Percentiles rank a stretch among this genome's conserved stretches.
Evolutionary conservation across 2,113 vertebrate species (phyloP).

Genomic region (Origma solitaria): DNA sequence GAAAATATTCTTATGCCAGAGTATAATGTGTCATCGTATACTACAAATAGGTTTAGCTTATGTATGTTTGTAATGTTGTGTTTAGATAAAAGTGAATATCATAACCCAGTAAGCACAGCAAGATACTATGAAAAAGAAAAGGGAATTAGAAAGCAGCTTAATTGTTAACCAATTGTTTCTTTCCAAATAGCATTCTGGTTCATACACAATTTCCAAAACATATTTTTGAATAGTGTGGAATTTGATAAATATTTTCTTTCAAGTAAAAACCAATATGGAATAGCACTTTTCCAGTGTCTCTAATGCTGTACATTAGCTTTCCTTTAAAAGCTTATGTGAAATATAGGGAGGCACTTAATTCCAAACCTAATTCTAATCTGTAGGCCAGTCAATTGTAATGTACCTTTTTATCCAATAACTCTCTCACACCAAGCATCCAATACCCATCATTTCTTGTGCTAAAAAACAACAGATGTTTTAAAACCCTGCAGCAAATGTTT

Average conservation of each 20-base stretch:
- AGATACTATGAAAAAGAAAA: neutral
- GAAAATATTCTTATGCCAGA: neutral
- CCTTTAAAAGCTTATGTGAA: neutral
- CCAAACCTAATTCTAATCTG: neutral
- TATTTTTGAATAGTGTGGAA: neutral
- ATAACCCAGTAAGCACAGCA: neutral
- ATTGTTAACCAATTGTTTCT: neutral
- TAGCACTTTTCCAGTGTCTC: neutral
- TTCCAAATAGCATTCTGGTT: neutral
- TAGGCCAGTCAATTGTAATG: neutral
- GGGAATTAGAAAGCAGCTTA: neutral
- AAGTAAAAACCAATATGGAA: neutral
- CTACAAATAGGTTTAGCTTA: neutral
- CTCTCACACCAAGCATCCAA: neutral
- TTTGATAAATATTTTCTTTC: neutral
- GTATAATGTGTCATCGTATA: neutral
- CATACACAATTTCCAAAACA: neutral
- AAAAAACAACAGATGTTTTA: constrained; percentile 45
- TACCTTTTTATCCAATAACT: neutral
- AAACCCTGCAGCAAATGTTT: neutral
- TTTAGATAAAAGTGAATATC: neutral
- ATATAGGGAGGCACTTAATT: neutral
- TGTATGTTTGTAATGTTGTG: neutral
- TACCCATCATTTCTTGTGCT: neutral
- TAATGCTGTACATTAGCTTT: neutral